Conservation (phyloP, 2,113 vertebrate genomes). For the Cinclus cinclus region DNA sequence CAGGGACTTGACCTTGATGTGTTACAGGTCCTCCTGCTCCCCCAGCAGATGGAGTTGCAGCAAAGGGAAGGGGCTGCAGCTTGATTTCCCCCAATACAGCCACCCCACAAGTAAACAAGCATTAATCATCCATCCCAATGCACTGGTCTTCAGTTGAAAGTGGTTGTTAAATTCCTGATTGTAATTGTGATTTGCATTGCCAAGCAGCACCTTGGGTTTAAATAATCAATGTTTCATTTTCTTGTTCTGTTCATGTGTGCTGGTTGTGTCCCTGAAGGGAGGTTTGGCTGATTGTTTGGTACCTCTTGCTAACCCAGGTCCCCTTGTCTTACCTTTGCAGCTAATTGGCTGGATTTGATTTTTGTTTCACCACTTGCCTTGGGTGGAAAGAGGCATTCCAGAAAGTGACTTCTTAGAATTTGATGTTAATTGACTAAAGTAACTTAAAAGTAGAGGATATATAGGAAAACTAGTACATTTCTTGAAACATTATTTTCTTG, state of each 20-base stretch:
- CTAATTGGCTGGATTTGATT: not conserved
- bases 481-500: not conserved
- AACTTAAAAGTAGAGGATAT: not conserved
- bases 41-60: fast-evolving
- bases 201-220: not conserved
- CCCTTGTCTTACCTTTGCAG: not conserved
- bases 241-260: not conserved
- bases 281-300: not conserved
- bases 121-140: conserved; percentile 17
- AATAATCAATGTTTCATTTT: not conserved
- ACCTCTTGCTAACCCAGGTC: not conserved
- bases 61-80: not conserved
- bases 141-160: not conserved
- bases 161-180: not conserved
- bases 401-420: not conserved
- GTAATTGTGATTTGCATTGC: conserved; percentile 27
- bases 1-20: not conserved
- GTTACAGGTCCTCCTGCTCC: not conserved
- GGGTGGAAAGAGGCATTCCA: not conserved
- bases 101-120: not conserved
- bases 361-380: not conserved
- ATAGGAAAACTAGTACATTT: not conserved
- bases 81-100: not conserved
- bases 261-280: not conserved
- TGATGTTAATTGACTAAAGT: not conserved